Base-by-base conservation (phyloP, 2,888 invertebrate species). In the Pinctada fucata region DNA sequence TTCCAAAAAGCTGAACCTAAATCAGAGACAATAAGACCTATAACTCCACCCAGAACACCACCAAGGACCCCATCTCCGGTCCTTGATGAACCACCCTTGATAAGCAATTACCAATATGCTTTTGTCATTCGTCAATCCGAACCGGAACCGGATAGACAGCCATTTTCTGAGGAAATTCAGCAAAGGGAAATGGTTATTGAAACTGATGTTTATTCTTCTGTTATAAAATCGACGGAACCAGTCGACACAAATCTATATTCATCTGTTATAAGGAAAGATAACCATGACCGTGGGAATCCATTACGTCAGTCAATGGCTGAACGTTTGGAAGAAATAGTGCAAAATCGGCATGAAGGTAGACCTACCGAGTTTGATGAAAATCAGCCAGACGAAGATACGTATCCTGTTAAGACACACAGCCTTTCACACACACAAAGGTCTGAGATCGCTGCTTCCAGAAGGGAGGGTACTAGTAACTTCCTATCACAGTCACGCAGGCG, bases 281-380 rank as follows among this genome's bases (percentile, higher is more conserved):
- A 58, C 13, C 58, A 58, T 6, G 13, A 13, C 2, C 6, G 8
- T 48, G 45, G n/a, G 2, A 52, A 75, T 8, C 64, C 65, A 0
- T 64, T 79, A 3, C 50, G 78, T 13, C 45, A 16, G 10, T 79
- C 79, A 4, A 72, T 79, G 75, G 69, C 79, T 3, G 72, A 71
- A 45, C 70, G 67, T 45, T n/a, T 79, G 49, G 72, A 68, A 63
- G 66, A 75, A 45, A 79, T 79, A 31, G 71, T 79, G 16, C 75
- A 79, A 45, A 75, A 31, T 63, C 65, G 79, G 52, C 71, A 72
- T 67, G 66, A 58, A 10, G 67, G 65, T 10, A 66, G 64, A 48
- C 10, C 52, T 47, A 75, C 75, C 31, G 79, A 79, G 47, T 71
- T 79, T 63, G 75, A 79, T 48, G 66, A 48, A 63, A 16, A 49